A percentile compares a stretch with the other conserved stretches of the same genome.
These are phyloP conservation scores for Macrobrachium rosenbergii DNA, from an alignment of 1,140 invertebrate species.

Conservation along the genomic window DNA sequence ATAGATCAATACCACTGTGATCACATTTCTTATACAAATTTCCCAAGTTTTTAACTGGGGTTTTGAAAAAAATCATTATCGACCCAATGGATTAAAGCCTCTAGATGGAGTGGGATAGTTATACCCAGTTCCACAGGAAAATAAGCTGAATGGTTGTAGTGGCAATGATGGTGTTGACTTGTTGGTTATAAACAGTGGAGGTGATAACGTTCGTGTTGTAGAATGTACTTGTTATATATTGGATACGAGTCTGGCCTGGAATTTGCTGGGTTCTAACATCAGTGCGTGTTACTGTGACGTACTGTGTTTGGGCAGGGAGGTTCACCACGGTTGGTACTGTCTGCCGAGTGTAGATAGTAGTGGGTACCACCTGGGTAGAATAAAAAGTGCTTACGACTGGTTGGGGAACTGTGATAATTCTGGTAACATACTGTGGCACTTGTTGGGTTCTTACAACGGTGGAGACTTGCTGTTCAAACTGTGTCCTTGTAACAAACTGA, in stretches of 20 bases:
- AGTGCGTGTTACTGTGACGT: constrained; percentile 42
- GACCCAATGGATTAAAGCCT: constrained; percentile 24
- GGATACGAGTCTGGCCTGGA: constrained; percentile 50
- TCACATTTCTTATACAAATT: neutral
- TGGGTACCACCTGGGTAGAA: constrained; percentile 51
- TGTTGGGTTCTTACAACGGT: constrained; percentile 51
- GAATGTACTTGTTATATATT: constrained; percentile 45
- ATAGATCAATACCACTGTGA: too few species aligned
- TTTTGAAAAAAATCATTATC: neutral
- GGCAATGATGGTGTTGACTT: constrained; percentile 52
- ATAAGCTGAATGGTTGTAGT: constrained; percentile 42
- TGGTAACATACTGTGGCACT: constrained; percentile 57
- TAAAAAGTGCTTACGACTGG: constrained; percentile 44
- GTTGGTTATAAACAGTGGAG: constrained; percentile 40
- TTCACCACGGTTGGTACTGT: constrained; percentile 29
- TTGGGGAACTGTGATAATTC: constrained; percentile 34
- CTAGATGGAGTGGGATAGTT: constrained; percentile 42
- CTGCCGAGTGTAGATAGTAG: constrained; percentile 48
- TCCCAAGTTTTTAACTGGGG: too few species aligned
- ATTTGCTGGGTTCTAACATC: constrained; percentile 35
- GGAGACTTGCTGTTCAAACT: constrained; percentile 32
- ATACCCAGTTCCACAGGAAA: constrained; percentile 49
- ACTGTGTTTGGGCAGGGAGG: constrained; percentile 48
- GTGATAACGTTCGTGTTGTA: constrained; percentile 59
- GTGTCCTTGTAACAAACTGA: constrained; percentile 46